These are phyloP conservation scores for Sarcophaga subvicina DNA, from an alignment of 2,888 invertebrate genomes.

Conservation along the genomic window DNA sequence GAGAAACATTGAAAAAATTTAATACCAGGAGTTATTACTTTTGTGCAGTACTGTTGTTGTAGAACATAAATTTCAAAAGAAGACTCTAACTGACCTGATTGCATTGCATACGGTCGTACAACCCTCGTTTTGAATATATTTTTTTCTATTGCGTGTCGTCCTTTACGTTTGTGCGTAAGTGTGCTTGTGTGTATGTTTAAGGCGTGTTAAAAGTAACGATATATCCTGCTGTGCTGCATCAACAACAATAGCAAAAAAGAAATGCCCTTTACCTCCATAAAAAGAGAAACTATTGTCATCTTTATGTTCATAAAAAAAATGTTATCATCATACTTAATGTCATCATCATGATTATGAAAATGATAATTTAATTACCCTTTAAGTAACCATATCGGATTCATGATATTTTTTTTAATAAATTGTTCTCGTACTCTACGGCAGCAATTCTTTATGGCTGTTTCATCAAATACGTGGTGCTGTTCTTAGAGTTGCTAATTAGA, in stretches of 20 bases:
- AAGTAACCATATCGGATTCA: slow-evolving; percentile 80
- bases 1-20: neutral
- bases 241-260: slow-evolving; percentile 34
- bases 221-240: slow-evolving; percentile 67
- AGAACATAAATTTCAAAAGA: too few relatives aligned
- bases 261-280: neutral
- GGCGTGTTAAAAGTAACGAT: slow-evolving; percentile 54
- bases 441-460: too few relatives aligned
- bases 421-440: neutral
- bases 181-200: slow-evolving; percentile 34
- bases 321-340: slow-evolving; percentile 17
- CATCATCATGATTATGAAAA: slow-evolving; percentile 23
- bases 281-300: slow-evolving; percentile 9
- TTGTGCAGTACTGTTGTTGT: neutral
- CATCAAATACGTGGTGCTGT: too few relatives aligned
- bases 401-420: slow-evolving; percentile 67
- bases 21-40: neutral
- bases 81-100: too few relatives aligned
- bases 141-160: slow-evolving; percentile 21
- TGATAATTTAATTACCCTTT: slow-evolving; percentile 80
- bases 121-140: too few relatives aligned
- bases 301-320: slow-evolving; percentile 3
- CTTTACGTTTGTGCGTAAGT: neutral
- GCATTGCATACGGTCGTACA: too few relatives aligned
- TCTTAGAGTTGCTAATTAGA: too few relatives aligned